Evolutionary conservation across 2,888 invertebrate species (phyloP), one percentile per base, ranked within the genome.

Genomic region (Leptinotarsa peninsularis): DNA sequence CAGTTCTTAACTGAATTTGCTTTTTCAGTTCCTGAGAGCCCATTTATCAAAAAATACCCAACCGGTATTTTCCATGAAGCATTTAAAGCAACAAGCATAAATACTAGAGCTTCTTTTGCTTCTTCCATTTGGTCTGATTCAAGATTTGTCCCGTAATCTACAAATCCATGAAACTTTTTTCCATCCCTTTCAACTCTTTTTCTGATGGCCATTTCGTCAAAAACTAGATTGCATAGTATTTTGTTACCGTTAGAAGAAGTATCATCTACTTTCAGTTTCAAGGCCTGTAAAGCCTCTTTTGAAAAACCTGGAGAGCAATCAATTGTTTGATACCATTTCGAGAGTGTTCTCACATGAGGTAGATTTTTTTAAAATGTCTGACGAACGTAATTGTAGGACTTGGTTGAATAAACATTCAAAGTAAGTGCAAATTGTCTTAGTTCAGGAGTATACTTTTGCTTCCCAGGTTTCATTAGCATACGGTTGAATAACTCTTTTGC

Each of bases 261-360:
- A 13, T 54, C 17, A 4, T 56, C 54, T 33, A 49, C 69, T 72
- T 74, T 78, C 49, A 54, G n/a, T 76, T 79, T 78, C 27, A 83
- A 68, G 50, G 82, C 78, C 15, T 75, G 50, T n/a, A 82, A 76
- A 63, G 81, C 69, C 67, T 82, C 80, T 60, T 67, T 52, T 17
- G 81, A 78, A 70, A 82, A 82, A n/a, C 80, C 82, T 52, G 82
- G 81, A n/a, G 71, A 52, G 10, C 73, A 77, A 72, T 82, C 73
- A 23, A 83, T 54, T 63, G 27, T 75, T 71, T 76, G 72, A 50
- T 71, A 80, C 80, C 81, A 83, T 58, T 78, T 79, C 58, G 58
- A 49, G 49, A 83, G 77, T 2, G 81, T 81, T 18, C 66, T 71
- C 4, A 49, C 54, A 52, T 80, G 79, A 14, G 77, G 80, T 21